phyloP scores from a whole-genome alignment of 2,888 invertebrate genomes.

The Netelia fuscicornis region DNA sequence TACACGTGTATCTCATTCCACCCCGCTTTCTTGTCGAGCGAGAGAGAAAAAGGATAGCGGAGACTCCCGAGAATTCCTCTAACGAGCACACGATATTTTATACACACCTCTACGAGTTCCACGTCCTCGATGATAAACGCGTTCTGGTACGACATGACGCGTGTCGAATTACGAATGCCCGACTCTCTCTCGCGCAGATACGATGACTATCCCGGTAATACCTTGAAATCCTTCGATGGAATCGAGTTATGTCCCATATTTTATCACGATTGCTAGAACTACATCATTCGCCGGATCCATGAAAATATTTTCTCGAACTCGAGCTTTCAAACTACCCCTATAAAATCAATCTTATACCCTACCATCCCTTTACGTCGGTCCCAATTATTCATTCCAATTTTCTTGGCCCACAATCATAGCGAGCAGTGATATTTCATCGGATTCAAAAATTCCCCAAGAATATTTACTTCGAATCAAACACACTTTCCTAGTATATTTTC shows the following conservation, averaged over 20 bases:
- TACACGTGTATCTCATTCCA: slow-evolving; percentile 29
- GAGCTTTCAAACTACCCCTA: too few relatives aligned
- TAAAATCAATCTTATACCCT: too few relatives aligned
- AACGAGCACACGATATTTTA: slow-evolving; percentile 34
- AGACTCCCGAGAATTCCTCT: slow-evolving; percentile 47
- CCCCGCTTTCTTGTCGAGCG: slow-evolving; percentile 26
- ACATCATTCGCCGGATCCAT: background rate
- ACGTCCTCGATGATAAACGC: slow-evolving; percentile 60
- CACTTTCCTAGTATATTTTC: too few relatives aligned
- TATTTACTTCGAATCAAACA: too few relatives aligned
- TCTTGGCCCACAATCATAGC: too few relatives aligned
- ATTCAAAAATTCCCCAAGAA: too few relatives aligned
- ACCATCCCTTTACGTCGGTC: too few relatives aligned
- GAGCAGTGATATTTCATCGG: too few relatives aligned
- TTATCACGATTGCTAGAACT: background rate
- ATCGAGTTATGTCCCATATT: slow-evolving; percentile 13
- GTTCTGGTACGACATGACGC: slow-evolving; percentile 53
- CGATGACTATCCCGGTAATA: slow-evolving; percentile 27
- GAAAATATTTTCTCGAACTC: too few relatives aligned
- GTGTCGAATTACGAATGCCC: slow-evolving; percentile 56
- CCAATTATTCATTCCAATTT: too few relatives aligned
- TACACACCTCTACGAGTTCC: slow-evolving; percentile 20
- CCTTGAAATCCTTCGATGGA: slow-evolving; percentile 5
- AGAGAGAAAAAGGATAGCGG: slow-evolving; percentile 12
- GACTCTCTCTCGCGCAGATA: slow-evolving; percentile 25